Percentiles rank a stretch among this genome's conserved stretches.
phyloP scores from a whole-genome alignment of 2,888 invertebrate genomes.

The Chymomyza fuscimana region DNA sequence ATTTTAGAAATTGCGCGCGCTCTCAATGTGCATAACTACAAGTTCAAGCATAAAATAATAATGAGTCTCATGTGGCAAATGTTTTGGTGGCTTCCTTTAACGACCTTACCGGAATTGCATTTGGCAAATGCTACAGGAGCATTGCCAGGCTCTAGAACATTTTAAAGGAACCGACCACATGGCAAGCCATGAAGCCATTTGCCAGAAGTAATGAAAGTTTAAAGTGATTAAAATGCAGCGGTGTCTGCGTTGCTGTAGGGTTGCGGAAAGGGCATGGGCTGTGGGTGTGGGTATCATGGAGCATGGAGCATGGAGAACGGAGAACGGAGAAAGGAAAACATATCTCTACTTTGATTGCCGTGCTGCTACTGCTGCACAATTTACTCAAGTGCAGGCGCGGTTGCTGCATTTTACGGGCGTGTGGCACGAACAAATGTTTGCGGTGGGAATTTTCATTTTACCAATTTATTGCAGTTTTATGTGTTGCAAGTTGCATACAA shows the following conservation, averaged over 20 bases:
- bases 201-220: conserved; percentile 5
- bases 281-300: not conserved
- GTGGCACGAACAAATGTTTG: conserved; percentile 4
- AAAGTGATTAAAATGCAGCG: conserved; percentile 1
- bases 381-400: conserved; percentile 6
- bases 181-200: not conserved
- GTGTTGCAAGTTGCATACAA: not conserved
- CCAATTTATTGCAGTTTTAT: conserved; percentile 18
- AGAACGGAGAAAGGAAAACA: not conserved
- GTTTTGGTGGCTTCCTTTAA: not conserved
- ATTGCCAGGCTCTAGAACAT: not conserved
- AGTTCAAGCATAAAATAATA: not conserved
- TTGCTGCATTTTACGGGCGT: not conserved
- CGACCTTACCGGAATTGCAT: not conserved
- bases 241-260: not conserved
- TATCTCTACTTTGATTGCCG: not conserved
- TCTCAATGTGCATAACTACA: not conserved
- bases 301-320: not conserved
- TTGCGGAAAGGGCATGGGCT: not conserved
- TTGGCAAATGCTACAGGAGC: not conserved
- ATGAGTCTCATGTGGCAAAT: not conserved
- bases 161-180: not conserved
- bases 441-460: conserved; percentile 4
- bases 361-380: conserved; percentile 3
- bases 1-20: not conserved